Conservation (phyloP, 2,113 vertebrate genomes). For the Macrotus californicus region DNA sequence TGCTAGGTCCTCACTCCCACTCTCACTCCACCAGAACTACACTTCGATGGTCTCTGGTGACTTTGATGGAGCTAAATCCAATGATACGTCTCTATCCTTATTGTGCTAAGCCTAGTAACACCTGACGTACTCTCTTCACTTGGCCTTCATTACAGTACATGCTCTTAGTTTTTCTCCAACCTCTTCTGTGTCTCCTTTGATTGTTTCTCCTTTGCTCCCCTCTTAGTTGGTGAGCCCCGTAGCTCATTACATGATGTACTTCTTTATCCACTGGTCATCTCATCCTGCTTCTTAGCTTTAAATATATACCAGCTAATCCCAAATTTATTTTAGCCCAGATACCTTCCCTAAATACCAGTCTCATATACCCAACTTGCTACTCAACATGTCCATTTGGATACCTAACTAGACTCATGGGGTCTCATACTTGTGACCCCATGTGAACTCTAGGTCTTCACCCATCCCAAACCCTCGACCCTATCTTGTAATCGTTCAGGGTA, state of each 20-base stretch:
- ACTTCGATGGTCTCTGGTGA: neutral
- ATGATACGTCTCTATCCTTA: neutral
- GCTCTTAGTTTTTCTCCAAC: neutral
- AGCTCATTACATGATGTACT: neutral
- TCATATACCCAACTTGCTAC: neutral
- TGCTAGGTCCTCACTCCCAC: neutral
- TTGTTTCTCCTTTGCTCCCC: neutral
- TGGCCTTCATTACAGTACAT: neutral
- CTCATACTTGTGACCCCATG: neutral
- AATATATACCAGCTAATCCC: neutral
- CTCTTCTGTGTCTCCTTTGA: neutral
- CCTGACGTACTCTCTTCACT: neutral
- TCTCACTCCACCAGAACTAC: neutral
- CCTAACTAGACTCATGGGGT: neutral
- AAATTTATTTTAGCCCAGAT: neutral
- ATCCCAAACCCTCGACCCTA: neutral
- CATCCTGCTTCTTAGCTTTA: conserved; percentile 2
- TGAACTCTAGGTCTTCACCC: neutral
- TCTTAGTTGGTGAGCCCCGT: neutral
- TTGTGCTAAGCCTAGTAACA: neutral
- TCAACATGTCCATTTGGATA: neutral
- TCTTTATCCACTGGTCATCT: neutral
- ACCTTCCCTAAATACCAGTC: neutral
- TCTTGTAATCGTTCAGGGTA: neutral
- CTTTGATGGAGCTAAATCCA: neutral